Evolutionary conservation across 2,888 invertebrate species (phyloP).

Genomic region (Meloe dianella): DNA sequence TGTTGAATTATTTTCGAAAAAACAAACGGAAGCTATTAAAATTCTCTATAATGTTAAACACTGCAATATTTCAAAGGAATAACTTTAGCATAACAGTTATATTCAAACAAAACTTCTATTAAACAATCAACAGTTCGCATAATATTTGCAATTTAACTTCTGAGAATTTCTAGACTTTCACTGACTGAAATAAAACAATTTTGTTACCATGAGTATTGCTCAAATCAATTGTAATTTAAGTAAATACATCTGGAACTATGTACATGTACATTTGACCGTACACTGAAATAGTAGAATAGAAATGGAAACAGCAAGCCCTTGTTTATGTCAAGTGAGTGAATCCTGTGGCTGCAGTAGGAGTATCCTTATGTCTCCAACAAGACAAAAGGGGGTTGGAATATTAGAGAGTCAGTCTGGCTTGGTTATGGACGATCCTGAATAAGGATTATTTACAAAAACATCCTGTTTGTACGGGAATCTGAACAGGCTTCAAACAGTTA

Average conservation of each 20-base stretch:
- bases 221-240: neutral
- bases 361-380: slow-evolving; percentile 30
- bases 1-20: neutral
- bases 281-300: neutral
- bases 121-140: neutral
- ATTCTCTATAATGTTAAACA: neutral
- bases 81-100: neutral
- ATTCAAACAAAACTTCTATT: neutral
- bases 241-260: neutral
- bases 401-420: neutral
- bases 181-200: neutral
- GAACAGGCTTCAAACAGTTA: neutral
- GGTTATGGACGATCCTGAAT: neutral
- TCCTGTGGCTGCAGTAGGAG: slow-evolving; percentile 28
- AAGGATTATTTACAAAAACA: slow-evolving; percentile 6
- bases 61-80: neutral
- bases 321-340: slow-evolving; percentile 27
- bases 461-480: neutral
- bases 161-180: neutral
- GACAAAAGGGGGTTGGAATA: neutral
- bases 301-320: slow-evolving; percentile 26
- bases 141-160: neutral
- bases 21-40: neutral
- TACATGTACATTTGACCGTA: neutral
- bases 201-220: neutral